phyloP scores from a whole-genome alignment of 53 echinoderm and acorn worm species.

The Zoroaster sp. region DNA sequence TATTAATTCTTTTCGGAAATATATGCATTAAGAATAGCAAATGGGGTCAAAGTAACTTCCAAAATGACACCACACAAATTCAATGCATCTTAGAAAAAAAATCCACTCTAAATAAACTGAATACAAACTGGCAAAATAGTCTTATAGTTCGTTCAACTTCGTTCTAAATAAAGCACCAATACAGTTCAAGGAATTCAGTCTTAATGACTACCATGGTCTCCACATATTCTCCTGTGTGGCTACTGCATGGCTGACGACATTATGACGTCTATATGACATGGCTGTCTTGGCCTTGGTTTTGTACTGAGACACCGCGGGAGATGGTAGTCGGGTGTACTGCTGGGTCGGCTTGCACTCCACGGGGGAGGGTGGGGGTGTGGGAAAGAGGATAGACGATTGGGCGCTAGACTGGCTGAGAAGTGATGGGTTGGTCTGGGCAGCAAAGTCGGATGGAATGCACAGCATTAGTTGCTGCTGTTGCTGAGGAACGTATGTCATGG shows the following conservation, averaged over 20 bases:
- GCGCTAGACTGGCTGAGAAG: background rate
- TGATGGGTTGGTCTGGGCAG: slow-evolving; percentile 12
- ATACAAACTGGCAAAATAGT: background rate
- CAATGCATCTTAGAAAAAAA: too few relatives aligned
- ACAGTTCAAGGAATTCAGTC: background rate
- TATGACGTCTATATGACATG: slow-evolving; percentile 9
- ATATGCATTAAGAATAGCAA: too few relatives aligned
- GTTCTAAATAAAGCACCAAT: slow-evolving; percentile 3
- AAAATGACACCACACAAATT: too few relatives aligned
- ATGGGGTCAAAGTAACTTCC: too few relatives aligned
- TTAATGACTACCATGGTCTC: slow-evolving; percentile 27
- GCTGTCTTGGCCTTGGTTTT: slow-evolving; percentile 13
- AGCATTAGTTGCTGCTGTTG: slow-evolving; percentile 26
- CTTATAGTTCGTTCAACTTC: background rate
- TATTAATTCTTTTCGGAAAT: too few relatives aligned
- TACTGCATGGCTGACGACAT: background rate
- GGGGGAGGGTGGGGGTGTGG: slow-evolving; percentile 41
- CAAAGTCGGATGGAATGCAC: slow-evolving; percentile 33
- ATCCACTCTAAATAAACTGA: too few relatives aligned
- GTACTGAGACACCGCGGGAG: background rate
- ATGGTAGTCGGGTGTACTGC: background rate
- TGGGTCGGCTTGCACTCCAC: slow-evolving; percentile 18
- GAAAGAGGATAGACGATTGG: slow-evolving; percentile 30
- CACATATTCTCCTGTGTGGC: slow-evolving; percentile 15
- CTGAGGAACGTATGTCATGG: background rate